phyloP scores from a whole-genome alignment of 2,113 vertebrate genomes.

The Jaculus jaculus region DNA sequence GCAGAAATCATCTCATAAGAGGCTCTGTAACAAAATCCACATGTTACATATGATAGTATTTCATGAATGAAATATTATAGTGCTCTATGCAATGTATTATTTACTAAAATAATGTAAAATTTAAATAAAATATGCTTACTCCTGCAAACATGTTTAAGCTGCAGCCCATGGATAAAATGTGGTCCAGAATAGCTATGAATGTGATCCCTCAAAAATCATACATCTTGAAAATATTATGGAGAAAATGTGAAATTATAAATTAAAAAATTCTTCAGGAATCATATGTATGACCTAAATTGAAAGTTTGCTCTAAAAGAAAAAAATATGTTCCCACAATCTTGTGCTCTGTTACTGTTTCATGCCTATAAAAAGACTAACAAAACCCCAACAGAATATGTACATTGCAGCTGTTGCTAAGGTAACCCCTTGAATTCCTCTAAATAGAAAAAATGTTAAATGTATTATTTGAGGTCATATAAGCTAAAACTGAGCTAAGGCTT shows the following conservation, averaged over 20 bases:
- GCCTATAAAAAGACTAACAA: slow-evolving; percentile 82
- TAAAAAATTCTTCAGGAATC: slow-evolving; percentile 33
- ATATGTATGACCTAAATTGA: slow-evolving; percentile 63
- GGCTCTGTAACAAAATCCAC: background rate
- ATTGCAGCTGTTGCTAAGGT: slow-evolving; percentile 83
- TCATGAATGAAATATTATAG: background rate
- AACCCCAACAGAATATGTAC: slow-evolving; percentile 81
- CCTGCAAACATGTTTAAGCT: background rate
- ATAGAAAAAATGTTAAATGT: slow-evolving; percentile 71
- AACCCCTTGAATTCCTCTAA: slow-evolving; percentile 81
- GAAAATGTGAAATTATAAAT: slow-evolving; percentile 21
- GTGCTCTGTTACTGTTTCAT: slow-evolving; percentile 57
- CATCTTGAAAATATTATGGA: background rate
- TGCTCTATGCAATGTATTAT: background rate
- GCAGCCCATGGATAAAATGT: too few species aligned
- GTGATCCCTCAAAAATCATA: too few species aligned
- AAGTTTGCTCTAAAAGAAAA: slow-evolving; percentile 66
- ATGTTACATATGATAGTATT: background rate
- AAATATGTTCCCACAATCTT: slow-evolving; percentile 38
- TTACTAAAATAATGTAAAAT: background rate
- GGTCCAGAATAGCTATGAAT: background rate
- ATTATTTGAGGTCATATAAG: slow-evolving; percentile 74
- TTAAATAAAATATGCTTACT: background rate
- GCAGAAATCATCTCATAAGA: background rate
- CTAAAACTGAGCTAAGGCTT: slow-evolving; percentile 73